Evolutionary conservation across 2,113 vertebrate genomes (phyloP).

Genomic region (Prionailurus viverrinus): DNA sequence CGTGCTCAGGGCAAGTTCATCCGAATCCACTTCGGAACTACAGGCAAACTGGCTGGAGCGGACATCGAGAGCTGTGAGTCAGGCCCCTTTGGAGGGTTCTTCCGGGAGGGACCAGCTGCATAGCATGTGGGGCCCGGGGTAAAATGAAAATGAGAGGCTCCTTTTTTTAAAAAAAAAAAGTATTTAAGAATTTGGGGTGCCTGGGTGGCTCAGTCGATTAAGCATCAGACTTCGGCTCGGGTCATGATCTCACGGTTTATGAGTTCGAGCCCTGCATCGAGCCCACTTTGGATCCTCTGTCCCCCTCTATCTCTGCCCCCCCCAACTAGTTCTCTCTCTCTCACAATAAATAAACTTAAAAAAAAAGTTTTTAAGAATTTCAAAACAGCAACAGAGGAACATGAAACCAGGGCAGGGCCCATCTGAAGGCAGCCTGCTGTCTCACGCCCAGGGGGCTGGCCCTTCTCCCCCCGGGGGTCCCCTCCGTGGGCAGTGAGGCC

Average conservation of each 20-base stretch:
- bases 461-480: background rate
- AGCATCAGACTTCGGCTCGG: too few relatives aligned
- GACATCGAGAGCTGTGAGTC: slow-evolving; percentile 83
- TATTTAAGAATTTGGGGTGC: too few relatives aligned
- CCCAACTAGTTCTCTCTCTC: too few relatives aligned
- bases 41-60: slow-evolving; percentile 81
- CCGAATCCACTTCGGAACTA: slow-evolving; percentile 85
- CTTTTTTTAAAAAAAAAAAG: background rate
- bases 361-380: background rate
- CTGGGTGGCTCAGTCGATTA: too few relatives aligned
- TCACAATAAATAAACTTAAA: too few relatives aligned
- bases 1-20: slow-evolving; percentile 86
- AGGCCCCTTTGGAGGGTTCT: background rate
- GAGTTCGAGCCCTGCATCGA: too few relatives aligned
- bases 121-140: background rate
- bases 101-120: background rate
- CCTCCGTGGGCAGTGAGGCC: background rate
- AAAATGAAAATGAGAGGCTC: background rate
- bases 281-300: too few relatives aligned
- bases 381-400: background rate
- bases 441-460: background rate
- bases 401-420: background rate
- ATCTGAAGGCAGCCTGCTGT: background rate
- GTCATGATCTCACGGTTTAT: too few relatives aligned
- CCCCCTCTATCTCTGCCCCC: too few relatives aligned